phyloP scores from a whole-genome alignment of 2,888 invertebrate species.

The Latrodectus elegans region DNA sequence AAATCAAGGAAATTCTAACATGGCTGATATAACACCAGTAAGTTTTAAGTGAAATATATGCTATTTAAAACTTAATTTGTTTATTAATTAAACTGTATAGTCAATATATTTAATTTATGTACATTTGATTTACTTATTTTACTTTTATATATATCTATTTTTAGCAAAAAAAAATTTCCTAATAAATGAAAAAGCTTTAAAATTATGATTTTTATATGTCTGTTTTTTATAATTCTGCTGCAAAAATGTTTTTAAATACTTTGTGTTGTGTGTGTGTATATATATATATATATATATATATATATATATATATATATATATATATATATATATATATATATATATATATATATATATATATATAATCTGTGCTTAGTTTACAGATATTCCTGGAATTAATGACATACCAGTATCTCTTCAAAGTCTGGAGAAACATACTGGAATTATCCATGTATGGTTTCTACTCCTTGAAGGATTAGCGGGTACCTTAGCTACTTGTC shows the following conservation, averaged over 20 bases:
- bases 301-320: not conserved
- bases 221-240: not conserved
- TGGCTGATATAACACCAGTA: constrained; percentile 38
- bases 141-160: not conserved
- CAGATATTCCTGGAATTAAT: constrained; percentile 29
- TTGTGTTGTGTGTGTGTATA: not conserved
- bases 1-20: constrained; percentile 14
- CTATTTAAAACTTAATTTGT: not conserved
- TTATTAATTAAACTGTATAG: not conserved
- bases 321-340: no score
- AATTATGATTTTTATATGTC: not conserved
- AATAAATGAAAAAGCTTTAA: not conserved
- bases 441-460: constrained; percentile 90
- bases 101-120: not conserved
- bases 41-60: not conserved
- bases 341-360: not conserved
- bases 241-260: not conserved
- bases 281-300: constrained; percentile 1
- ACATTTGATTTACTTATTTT: not conserved
- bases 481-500: constrained; percentile 81
- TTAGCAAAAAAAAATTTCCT: no score
- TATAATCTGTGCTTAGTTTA: constrained; percentile 20
- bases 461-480: constrained; percentile 86
- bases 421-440: constrained; percentile 78
- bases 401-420: constrained; percentile 72